These are phyloP conservation scores for Enteromius anoplus DNA, from an alignment of 2,797 vertebrate species.

Conservation along the genomic window DNA sequence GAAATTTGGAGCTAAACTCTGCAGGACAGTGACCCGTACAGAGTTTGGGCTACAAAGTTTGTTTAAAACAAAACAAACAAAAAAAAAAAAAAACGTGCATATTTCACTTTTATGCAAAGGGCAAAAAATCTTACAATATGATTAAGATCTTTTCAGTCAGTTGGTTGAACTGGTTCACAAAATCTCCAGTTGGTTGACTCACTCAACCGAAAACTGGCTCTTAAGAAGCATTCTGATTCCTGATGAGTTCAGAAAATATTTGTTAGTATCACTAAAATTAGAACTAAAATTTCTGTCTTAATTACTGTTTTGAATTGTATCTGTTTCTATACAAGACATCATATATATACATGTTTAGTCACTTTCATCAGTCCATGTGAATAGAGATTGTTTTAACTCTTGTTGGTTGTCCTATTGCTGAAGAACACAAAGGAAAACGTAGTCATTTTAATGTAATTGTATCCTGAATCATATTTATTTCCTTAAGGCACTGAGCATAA, in stretches of 20 bases:
- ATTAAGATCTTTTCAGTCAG: neutral
- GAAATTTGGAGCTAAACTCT: neutral
- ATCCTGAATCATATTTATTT: neutral
- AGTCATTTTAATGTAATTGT: neutral
- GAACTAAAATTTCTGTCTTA: too few relatives aligned
- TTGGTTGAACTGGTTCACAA: neutral
- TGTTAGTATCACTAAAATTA: too few relatives aligned
- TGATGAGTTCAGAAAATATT: neutral
- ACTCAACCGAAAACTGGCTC: neutral
- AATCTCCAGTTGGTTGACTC: neutral
- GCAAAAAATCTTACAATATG: neutral
- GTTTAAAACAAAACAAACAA: neutral
- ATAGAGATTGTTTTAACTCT: neutral
- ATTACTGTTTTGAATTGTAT: neutral
- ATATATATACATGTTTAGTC: neutral
- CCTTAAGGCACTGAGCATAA: neutral
- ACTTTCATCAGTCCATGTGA: neutral
- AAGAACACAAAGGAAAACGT: neutral
- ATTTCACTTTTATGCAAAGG: neutral
- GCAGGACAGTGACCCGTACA: neutral
- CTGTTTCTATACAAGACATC: neutral
- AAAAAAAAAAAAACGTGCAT: neutral
- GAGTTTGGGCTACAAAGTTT: neutral
- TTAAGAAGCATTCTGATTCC: neutral
- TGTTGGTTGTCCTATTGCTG: neutral